These are phyloP conservation scores for Halcyon badia DNA, from an alignment of 2,797 vertebrate species.

Conservation along the genomic window DNA sequence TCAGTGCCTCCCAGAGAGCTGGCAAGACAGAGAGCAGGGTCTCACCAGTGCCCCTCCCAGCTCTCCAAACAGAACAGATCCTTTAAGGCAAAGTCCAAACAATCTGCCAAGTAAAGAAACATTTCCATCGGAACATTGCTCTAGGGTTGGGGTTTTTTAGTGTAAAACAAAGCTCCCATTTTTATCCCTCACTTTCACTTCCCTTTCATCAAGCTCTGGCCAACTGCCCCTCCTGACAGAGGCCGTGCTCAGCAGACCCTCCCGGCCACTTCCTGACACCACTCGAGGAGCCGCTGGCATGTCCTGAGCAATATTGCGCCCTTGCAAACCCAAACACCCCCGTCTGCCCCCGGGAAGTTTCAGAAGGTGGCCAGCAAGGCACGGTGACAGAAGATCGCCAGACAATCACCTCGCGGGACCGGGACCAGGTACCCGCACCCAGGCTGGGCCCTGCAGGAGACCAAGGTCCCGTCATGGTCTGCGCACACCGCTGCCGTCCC, in stretches of 20 bases:
- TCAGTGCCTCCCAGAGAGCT: too few relatives aligned
- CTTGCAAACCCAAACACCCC: neutral
- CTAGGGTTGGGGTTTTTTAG: neutral
- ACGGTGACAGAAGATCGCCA: neutral
- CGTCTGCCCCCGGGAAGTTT: fast-evolving
- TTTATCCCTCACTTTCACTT: neutral
- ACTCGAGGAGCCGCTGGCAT: neutral
- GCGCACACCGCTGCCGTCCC: neutral
- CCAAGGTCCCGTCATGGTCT: fast-evolving
- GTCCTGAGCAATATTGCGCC: neutral
- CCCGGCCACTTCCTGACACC: neutral
- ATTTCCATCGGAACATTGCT: neutral
- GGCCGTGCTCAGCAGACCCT: too few relatives aligned
- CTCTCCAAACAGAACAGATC: neutral
- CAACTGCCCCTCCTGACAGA: neutral
- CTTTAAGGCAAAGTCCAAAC: neutral
- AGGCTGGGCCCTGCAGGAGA: neutral
- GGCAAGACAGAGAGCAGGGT: neutral
- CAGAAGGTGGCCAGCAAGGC: neutral
- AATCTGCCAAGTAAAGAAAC: neutral
- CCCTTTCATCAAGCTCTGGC: neutral
- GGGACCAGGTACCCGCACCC: neutral
- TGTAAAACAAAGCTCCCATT: neutral
- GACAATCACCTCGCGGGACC: fast-evolving
- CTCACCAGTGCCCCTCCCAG: fast-evolving